Conservation (phyloP, 1,140 invertebrate genomes). For the Oreohelix idahoensis region DNA sequence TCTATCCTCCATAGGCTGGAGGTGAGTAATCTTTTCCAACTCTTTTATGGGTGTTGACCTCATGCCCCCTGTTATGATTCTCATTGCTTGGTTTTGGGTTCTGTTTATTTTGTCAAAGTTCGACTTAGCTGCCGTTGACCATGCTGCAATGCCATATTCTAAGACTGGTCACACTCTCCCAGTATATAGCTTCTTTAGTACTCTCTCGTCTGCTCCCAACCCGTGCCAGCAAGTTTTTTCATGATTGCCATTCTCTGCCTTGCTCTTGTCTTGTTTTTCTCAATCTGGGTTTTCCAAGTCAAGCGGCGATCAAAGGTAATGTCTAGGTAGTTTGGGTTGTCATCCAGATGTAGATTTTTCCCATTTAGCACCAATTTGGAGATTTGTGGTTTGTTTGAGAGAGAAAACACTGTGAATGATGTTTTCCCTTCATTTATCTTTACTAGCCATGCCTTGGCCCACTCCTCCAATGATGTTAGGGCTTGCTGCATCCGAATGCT, state of each 20-base stretch:
- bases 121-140: constrained; percentile 30
- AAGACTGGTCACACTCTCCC: constrained; percentile 32
- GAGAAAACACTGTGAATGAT: constrained; percentile 21
- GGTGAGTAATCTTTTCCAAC: no score
- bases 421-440: constrained; percentile 18
- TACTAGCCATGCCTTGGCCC: constrained; percentile 31
- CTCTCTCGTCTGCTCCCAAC: neutral
- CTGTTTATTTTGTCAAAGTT: constrained; percentile 23
- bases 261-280: constrained; percentile 1
- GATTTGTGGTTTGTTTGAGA: constrained; percentile 6
- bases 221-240: neutral
- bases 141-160: constrained; percentile 38
- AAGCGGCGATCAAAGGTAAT: constrained; percentile 17
- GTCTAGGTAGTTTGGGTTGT: constrained; percentile 22
- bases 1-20: no score
- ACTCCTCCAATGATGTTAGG: constrained; percentile 8
- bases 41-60: no score
- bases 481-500: constrained; percentile 31
- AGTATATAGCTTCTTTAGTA: constrained; percentile 12
- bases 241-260: neutral
- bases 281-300: constrained; percentile 23
- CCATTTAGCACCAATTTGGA: neutral
- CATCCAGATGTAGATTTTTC: constrained; percentile 2
- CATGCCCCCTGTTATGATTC: neutral
- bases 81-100: constrained; percentile 38